These are phyloP conservation scores for Ibidorhyncha struthersii DNA, from an alignment of 2,113 vertebrate genomes.

Conservation along the genomic window DNA sequence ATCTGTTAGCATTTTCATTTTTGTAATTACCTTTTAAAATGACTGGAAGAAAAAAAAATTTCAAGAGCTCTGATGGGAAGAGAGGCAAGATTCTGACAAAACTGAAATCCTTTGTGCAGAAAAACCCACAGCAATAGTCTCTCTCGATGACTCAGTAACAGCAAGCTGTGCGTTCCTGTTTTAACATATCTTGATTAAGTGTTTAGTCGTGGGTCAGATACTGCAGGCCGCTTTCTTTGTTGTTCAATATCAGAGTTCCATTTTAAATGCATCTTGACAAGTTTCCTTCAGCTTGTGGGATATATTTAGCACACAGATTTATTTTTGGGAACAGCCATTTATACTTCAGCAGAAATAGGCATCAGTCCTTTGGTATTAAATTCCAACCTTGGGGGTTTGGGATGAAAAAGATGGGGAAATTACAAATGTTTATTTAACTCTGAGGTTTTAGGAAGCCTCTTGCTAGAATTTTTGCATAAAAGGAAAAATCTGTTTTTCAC, in stretches of 20 bases:
- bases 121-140: background rate
- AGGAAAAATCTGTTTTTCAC: background rate
- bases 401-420: background rate
- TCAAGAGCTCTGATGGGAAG: background rate
- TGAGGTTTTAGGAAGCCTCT: background rate
- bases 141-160: background rate
- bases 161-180: background rate
- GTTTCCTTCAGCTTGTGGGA: background rate
- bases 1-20: slow-evolving; percentile 25
- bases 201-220: background rate
- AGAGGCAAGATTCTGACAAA: background rate
- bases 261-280: slow-evolving; percentile 15
- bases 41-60: background rate
- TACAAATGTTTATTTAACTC: background rate
- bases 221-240: background rate
- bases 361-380: background rate
- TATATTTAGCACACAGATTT: background rate
- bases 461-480: background rate
- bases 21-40: slow-evolving; percentile 26
- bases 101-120: background rate
- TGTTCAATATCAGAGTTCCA: background rate
- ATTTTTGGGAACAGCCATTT: background rate
- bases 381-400: background rate
- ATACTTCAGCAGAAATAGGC: background rate
- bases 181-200: background rate